phyloP scores from a whole-genome alignment of 2,888 invertebrate species.

The Silvanus unidentatus region DNA sequence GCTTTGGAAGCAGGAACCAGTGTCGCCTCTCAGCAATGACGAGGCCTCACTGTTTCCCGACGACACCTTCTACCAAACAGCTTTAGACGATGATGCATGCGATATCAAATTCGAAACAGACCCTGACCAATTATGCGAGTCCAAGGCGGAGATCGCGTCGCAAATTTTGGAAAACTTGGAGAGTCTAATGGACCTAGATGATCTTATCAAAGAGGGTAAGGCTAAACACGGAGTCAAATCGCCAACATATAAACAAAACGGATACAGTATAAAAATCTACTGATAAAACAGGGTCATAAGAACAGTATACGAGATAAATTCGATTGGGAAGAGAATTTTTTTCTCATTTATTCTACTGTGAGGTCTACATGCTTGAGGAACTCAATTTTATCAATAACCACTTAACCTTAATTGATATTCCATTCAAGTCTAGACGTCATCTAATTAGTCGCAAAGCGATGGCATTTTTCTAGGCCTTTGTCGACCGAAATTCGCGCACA shows the following conservation, averaged over 20 bases:
- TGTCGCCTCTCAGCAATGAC: slow-evolving; percentile 44
- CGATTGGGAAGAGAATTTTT: too few relatives aligned
- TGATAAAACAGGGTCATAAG: too few relatives aligned
- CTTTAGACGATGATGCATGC: slow-evolving; percentile 33
- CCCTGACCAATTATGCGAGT: slow-evolving; percentile 31
- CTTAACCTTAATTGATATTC: too few relatives aligned
- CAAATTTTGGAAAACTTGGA: slow-evolving; percentile 58
- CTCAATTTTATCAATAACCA: too few relatives aligned
- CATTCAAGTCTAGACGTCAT: too few relatives aligned
- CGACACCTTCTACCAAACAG: slow-evolving; percentile 37
- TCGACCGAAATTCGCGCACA: too few relatives aligned
- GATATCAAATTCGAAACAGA: slow-evolving; percentile 38
- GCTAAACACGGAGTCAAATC: not conserved
- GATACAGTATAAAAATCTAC: slow-evolving; percentile 6
- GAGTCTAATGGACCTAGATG: slow-evolving; percentile 51
- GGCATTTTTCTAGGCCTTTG: too few relatives aligned
- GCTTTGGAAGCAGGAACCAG: slow-evolving; percentile 52
- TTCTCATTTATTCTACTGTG: too few relatives aligned
- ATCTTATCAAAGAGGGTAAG: slow-evolving; percentile 60
- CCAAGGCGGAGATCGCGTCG: slow-evolving; percentile 55
- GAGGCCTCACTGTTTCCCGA: slow-evolving; percentile 38
- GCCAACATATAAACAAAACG: not conserved
- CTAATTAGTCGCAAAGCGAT: too few relatives aligned
- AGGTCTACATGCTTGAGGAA: too few relatives aligned
- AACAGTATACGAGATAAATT: too few relatives aligned